Conservation (phyloP, 1,140 invertebrate genomes). For the Diachasmimorpha longicaudata region DNA sequence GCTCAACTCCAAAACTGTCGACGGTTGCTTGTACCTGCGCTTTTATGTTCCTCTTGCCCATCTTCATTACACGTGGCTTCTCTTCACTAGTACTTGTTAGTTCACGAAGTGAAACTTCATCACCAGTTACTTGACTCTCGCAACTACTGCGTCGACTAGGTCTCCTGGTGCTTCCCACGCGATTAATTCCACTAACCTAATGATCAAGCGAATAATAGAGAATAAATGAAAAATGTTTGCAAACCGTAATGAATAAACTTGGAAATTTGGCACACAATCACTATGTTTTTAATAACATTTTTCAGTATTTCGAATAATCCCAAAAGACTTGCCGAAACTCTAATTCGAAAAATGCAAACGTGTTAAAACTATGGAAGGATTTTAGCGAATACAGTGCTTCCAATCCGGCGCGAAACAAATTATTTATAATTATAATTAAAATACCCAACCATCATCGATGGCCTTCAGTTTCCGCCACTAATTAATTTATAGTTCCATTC, state of each 20-base stretch:
- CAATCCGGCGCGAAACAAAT: no score
- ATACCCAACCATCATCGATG: no score
- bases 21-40: conserved; percentile 64
- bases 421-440: no score
- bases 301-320: no score
- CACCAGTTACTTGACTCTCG: conserved; percentile 52
- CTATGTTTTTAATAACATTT: no score
- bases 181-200: conserved; percentile 49
- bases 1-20: neutral
- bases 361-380: no score
- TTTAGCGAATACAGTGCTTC: no score
- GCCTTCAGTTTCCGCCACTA: no score
- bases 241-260: neutral
- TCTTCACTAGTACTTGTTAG: conserved; percentile 56
- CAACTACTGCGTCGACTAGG: conserved; percentile 52
- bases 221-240: neutral
- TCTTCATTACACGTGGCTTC: conserved; percentile 73
- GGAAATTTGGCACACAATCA: no score
- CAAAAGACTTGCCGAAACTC: no score
- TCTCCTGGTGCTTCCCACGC: conserved; percentile 49
- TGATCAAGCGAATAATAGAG: neutral
- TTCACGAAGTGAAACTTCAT: conserved; percentile 53
- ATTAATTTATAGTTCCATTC: no score
- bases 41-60: conserved; percentile 87
- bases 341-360: no score